Conservation (phyloP, 2,797 vertebrate species). For the Hafferia zeledoni region DNA sequence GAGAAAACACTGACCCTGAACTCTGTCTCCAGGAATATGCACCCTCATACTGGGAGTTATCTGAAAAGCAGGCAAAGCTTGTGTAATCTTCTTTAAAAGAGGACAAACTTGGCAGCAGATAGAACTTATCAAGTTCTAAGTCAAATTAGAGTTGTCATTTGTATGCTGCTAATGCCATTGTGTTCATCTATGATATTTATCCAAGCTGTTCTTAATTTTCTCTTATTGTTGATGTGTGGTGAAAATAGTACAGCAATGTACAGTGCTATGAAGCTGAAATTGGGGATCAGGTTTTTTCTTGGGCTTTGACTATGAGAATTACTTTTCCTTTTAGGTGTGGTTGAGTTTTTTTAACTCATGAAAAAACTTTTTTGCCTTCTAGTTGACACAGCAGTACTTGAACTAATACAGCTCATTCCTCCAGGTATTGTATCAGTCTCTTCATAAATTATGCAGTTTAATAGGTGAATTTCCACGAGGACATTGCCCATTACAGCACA, state of each 20-base stretch:
- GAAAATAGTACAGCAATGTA: background rate
- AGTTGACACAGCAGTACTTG: slow-evolving; percentile 92
- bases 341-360: background rate
- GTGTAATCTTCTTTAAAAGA: background rate
- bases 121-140: background rate
- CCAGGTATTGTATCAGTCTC: slow-evolving; percentile 84
- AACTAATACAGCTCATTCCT: slow-evolving; percentile 92
- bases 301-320: background rate
- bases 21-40: background rate
- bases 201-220: background rate
- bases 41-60: background rate
- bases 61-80: background rate
- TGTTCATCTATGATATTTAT: background rate
- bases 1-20: background rate
- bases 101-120: background rate
- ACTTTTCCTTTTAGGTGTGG: background rate
- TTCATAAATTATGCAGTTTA: slow-evolving; percentile 50
- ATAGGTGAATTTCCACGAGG: slow-evolving; percentile 47
- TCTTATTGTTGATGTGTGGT: background rate
- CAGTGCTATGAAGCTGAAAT: background rate
- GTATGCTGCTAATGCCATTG: background rate
- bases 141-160: background rate
- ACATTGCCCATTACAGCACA: slow-evolving; percentile 13
- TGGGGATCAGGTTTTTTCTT: background rate
- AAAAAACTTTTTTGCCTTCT: slow-evolving; percentile 59